Base-by-base conservation (phyloP, 1,140 invertebrate species). In the Neuroterus valhalla region DNA sequence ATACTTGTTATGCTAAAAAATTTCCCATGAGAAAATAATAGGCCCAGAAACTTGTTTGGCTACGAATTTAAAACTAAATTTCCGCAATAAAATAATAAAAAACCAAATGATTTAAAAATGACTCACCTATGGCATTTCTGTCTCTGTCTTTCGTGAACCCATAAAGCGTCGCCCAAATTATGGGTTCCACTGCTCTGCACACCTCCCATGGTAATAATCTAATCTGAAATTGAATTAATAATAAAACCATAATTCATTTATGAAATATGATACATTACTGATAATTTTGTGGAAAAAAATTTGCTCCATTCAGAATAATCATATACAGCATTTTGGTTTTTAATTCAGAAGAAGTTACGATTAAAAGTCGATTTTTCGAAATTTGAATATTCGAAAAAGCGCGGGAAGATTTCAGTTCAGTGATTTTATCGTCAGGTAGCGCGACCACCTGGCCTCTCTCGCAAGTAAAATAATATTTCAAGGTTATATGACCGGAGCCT, bases 101-200 rank as follows among this genome's bases (percentile, higher is more conserved):
- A 38, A 38, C 1, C 1, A 38, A 38, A 38, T 8, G 10, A 38
- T 38, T 38, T 4, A 8, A 50, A 19, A 50, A 17, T 55, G 62
- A 84, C 88, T 89, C 66, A 89, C 89, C 88, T 81, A 48, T 85
- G 78, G 50, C 77, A 82, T 79, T 83, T 86, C 75, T 90, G 89
- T 73, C 82, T 87, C 71, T 89, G 87, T 67, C 88, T 83, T 76
- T 90, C 89, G 10, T 90, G 89, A 70, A 86, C 82, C 89, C 88
- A 90, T 72, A 90, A 84, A 62, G 88, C 86, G 68, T 89, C 89
- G 5, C 89, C 88, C 43, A 90, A 83, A 81, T 82, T 89, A 70
- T 89, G 88, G 50, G 87, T 81, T 71, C 88, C 87, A 76, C 88
- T 88, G 21, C 52, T 81, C 42, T 90, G 89, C 46, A 86, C 85